phyloP scores from a whole-genome alignment of 2,888 invertebrate genomes.

The Nomada fabriciana region DNA sequence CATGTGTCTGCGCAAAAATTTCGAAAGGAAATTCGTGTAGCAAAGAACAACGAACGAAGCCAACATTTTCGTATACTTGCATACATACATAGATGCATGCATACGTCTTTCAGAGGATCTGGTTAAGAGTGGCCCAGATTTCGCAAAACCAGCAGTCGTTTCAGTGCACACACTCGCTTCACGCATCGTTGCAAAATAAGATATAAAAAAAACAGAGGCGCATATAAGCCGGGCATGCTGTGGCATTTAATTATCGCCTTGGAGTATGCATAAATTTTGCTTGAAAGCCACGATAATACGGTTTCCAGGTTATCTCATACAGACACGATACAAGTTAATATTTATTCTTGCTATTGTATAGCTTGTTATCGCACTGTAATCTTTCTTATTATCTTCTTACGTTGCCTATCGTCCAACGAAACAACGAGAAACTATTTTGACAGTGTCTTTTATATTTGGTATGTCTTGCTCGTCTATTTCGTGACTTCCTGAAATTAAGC shows the following conservation, averaged over 20 bases:
- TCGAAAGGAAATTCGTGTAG: too few species aligned
- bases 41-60: background rate
- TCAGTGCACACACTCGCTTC: background rate
- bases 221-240: constrained; percentile 37
- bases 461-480: too few species aligned
- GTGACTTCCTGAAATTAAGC: too few species aligned
- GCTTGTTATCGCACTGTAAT: constrained; percentile 22
- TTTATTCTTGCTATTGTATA: constrained; percentile 12
- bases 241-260: constrained; percentile 54
- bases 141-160: background rate
- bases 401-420: constrained; percentile 6
- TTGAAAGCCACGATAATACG: background rate
- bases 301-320: constrained; percentile 3
- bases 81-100: too few species aligned
- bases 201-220: constrained; percentile 5
- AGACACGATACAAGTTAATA: constrained; percentile 29
- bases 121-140: background rate
- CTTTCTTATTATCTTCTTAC: background rate
- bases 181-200: background rate
- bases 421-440: background rate
- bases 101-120: background rate
- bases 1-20: too few species aligned
- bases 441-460: too few species aligned
- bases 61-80: background rate
- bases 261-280: constrained; percentile 35